A percentile compares a stretch with the other conserved stretches of the same genome.
Conservation (phyloP, 2,888 invertebrate species). For the Meteorus cinctellus region DNA sequence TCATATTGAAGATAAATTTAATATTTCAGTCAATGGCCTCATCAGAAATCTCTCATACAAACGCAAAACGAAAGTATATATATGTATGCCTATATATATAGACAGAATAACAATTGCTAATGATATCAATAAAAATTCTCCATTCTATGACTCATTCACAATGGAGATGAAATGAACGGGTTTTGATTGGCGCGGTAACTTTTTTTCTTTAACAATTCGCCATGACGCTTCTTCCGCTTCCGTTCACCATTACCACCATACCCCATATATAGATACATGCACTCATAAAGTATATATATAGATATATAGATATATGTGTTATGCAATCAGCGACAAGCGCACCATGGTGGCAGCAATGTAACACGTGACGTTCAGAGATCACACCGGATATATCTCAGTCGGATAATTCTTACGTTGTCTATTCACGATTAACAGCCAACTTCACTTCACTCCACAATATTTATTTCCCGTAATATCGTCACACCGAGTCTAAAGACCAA, state of each 20-base stretch:
- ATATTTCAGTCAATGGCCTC: not conserved
- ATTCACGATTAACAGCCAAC: not conserved
- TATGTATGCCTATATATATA: not conserved
- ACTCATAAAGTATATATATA: not conserved
- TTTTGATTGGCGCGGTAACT: constrained; percentile 15
- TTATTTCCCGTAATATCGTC: no score
- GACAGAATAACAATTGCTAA: not conserved
- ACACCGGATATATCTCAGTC: constrained; percentile 9
- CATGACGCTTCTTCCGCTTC: constrained; percentile 29
- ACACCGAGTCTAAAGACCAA: no score
- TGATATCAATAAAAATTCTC: not conserved
- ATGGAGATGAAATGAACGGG: constrained; percentile 14
- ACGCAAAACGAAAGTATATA: not conserved
- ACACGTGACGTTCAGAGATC: constrained; percentile 18
- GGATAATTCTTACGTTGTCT: not conserved
- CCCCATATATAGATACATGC: not conserved
- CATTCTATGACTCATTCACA: constrained; percentile 9
- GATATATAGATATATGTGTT: not conserved
- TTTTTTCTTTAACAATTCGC: not conserved
- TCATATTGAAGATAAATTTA: not conserved
- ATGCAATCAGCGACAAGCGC: not conserved
- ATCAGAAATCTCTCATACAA: not conserved
- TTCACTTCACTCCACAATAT: no score
- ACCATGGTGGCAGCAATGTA: constrained; percentile 2
- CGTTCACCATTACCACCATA: constrained; percentile 8